Evolutionary conservation across 2,797 vertebrate species (phyloP).

Genomic region (Euthynnus affinis): DNA sequence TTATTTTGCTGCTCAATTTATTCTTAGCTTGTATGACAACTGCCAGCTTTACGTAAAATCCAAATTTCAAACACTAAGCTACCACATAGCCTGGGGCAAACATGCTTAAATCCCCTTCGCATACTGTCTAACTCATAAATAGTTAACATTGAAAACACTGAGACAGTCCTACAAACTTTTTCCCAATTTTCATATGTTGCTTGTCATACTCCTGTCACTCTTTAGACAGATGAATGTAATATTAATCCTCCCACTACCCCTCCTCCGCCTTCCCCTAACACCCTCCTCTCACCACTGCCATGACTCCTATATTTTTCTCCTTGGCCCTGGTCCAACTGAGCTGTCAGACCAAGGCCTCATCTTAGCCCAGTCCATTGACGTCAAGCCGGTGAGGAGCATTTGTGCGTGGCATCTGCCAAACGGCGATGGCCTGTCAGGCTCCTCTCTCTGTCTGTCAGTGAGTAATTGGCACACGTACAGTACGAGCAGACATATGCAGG

Average conservation of each 20-base stretch:
- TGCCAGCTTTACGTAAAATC: constrained; percentile 69
- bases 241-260: constrained; percentile 67
- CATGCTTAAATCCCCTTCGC: constrained; percentile 54
- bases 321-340: constrained; percentile 80
- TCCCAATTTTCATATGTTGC: constrained; percentile 69
- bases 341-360: constrained; percentile 81
- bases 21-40: constrained; percentile 70
- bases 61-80: constrained; percentile 67
- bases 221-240: constrained; percentile 78
- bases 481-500: constrained; percentile 83
- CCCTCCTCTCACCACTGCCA: constrained; percentile 52
- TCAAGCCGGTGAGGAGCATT: constrained; percentile 70
- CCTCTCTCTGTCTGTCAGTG: constrained; percentile 80
- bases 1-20: constrained; percentile 64
- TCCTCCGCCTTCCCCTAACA: constrained; percentile 22
- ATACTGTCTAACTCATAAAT: constrained; percentile 65
- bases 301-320: constrained; percentile 72
- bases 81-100: constrained; percentile 61
- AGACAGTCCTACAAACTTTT: constrained; percentile 65
- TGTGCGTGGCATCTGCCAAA: constrained; percentile 85
- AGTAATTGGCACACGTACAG: constrained; percentile 86
- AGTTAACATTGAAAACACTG: constrained; percentile 69
- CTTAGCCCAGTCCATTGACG: constrained; percentile 67
- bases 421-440: constrained; percentile 76
- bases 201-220: constrained; percentile 73